phyloP scores from a whole-genome alignment of 35 echinoderm and acorn worm genomes.

The Apostichopus californicus region DNA sequence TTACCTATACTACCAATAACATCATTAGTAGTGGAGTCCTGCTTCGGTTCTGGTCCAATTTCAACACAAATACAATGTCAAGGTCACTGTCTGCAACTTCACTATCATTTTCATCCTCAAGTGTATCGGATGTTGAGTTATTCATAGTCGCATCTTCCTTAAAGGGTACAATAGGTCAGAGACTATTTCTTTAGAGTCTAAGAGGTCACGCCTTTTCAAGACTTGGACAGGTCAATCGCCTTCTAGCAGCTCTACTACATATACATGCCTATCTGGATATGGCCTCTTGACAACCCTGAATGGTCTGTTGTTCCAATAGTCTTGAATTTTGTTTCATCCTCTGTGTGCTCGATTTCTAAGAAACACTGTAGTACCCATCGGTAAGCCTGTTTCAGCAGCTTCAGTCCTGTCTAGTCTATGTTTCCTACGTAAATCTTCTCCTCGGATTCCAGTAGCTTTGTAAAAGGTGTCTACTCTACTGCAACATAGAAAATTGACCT shows the following conservation, averaged over 20 bases:
- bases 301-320: slow-evolving; percentile 48
- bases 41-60: too few species aligned
- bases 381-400: slow-evolving; percentile 49
- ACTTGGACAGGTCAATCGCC: slow-evolving; percentile 44
- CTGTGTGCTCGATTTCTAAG: slow-evolving; percentile 27
- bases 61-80: too few species aligned
- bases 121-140: neutral
- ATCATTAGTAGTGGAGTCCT: too few species aligned
- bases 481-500: too few species aligned
- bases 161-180: slow-evolving; percentile 7
- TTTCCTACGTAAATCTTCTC: slow-evolving; percentile 51
- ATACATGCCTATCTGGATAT: slow-evolving; percentile 59
- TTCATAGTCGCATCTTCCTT: neutral
- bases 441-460: neutral
- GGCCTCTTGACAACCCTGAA: slow-evolving; percentile 41
- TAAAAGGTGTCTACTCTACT: too few species aligned
- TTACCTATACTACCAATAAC: too few species aligned
- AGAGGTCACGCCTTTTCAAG: slow-evolving; percentile 57
- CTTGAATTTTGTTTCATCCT: slow-evolving; percentile 70
- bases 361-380: slow-evolving; percentile 64
- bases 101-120: neutral
- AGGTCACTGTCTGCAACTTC: too few species aligned
- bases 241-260: slow-evolving; percentile 18
- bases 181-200: slow-evolving; percentile 47
- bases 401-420: slow-evolving; percentile 39